Base-by-base conservation (phyloP, 1,140 invertebrate species). In the Gonioctena quinquepunctata region DNA sequence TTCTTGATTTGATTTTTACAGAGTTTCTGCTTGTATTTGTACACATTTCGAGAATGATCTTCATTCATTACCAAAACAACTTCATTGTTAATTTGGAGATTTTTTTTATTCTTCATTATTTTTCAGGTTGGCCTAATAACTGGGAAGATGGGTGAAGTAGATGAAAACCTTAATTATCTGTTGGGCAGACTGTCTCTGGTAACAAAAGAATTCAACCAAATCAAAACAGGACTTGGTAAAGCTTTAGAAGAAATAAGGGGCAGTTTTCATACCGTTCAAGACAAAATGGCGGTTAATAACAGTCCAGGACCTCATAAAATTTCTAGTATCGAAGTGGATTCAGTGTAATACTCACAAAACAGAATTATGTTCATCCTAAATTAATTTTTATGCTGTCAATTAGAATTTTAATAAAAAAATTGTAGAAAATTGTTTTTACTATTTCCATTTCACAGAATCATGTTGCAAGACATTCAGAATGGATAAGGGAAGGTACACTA, bases 181-280 rank as follows among this genome's bases (percentile, higher is more conserved):
- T 81, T 96, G 59, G 94, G 94, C 3, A 85, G 91, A 64, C 81
- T 96, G 25, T 92, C 91, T 0, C 82, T 96, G 0, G 91, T 95
- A 7, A 93, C 93, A 1, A 91, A 93, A 73, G 94, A 96, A 82
- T 96, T 96, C 82, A 92, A 91, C 76, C 89, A 90, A 78, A 94
- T 96, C 48, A 95, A 94, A 79, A 86, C 84, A 5, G 92, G 91
- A 0, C 83, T 94, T 0, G 90, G 89, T 0, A 86, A 88, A 0
- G 90, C 92, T 0, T 78, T 94, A 8, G 91, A 92, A 62, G 89
- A 92, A 69, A 89, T 93, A 8, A 89, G 90, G 71, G 86, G 85
- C 11, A 91, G 88, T 28, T 91, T 93, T 68, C 86, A 88, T 56
- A 82, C 87, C 21, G 89, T 92, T 2, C 89, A 92, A 66, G 85